These are phyloP conservation scores for Dichetophora obliterata DNA, from an alignment of 2,888 invertebrate species.

Conservation along the genomic window DNA sequence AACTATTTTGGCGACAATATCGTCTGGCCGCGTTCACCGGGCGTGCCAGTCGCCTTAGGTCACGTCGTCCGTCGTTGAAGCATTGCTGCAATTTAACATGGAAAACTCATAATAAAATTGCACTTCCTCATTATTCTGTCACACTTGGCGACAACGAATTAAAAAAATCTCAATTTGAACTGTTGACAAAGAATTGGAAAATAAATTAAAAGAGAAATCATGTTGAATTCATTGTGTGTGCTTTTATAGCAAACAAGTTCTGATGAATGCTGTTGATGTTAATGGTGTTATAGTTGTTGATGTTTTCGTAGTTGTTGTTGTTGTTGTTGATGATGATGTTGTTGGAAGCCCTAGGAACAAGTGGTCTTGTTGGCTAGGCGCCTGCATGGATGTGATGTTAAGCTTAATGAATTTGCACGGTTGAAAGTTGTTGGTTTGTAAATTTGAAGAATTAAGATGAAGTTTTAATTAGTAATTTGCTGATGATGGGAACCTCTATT, in stretches of 20 bases:
- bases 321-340: constrained; percentile 12
- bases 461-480: neutral
- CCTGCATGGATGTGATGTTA: constrained; percentile 15
- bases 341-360: constrained; percentile 10
- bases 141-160: constrained; percentile 22
- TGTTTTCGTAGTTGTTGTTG: constrained; percentile 31
- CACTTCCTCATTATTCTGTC: constrained; percentile 16
- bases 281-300: constrained; percentile 1
- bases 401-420: constrained; percentile 8
- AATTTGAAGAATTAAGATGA: neutral
- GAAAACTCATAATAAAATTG: constrained; percentile 1
- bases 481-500: neutral
- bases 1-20: neutral
- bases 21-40: neutral
- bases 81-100: neutral
- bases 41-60: constrained; percentile 10
- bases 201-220: constrained; percentile 33
- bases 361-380: constrained; percentile 4
- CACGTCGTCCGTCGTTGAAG: constrained; percentile 10
- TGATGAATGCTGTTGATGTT: constrained; percentile 16
- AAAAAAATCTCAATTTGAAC: neutral
- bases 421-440: neutral
- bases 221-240: constrained; percentile 36
- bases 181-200: constrained; percentile 5
- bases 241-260: constrained; percentile 18